These are phyloP conservation scores for Sebastes dallii DNA, from an alignment of 2,797 vertebrate genomes.

Conservation along the genomic window DNA sequence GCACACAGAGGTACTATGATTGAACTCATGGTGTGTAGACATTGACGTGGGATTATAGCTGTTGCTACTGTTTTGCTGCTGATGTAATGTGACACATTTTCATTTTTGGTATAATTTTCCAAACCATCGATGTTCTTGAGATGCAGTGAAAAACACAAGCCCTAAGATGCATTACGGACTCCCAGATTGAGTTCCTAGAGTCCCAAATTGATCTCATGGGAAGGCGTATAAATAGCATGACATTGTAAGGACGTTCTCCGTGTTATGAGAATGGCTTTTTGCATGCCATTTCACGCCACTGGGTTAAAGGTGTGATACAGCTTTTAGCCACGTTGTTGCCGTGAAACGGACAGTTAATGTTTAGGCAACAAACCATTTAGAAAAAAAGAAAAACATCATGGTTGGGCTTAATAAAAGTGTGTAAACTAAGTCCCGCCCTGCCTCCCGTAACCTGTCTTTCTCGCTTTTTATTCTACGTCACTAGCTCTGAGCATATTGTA, in stretches of 20 bases:
- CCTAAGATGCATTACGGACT: background rate
- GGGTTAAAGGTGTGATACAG: too few species aligned
- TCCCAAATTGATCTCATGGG: too few species aligned
- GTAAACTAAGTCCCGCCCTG: background rate
- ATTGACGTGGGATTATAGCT: background rate
- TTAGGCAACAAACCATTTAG: too few species aligned
- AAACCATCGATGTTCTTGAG: background rate
- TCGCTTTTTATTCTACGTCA: rapidly evolving
- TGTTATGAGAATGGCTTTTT: too few species aligned
- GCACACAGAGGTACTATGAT: background rate
- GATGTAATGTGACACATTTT: background rate
- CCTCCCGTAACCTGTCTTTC: rapidly evolving
- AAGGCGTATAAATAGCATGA: background rate
- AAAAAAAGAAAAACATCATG: too few species aligned
- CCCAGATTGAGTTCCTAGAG: background rate
- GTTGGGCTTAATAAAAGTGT: background rate
- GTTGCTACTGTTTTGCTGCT: background rate
- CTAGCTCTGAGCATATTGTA: background rate
- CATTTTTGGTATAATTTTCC: background rate
- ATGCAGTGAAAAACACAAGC: background rate
- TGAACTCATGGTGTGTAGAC: background rate
- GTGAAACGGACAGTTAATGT: too few species aligned
- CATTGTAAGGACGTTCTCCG: background rate
- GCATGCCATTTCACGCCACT: too few species aligned
- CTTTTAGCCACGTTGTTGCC: too few species aligned